Evolutionary conservation across 1,140 invertebrate genomes (phyloP).

Genomic region (Drosophila neocordata): DNA sequence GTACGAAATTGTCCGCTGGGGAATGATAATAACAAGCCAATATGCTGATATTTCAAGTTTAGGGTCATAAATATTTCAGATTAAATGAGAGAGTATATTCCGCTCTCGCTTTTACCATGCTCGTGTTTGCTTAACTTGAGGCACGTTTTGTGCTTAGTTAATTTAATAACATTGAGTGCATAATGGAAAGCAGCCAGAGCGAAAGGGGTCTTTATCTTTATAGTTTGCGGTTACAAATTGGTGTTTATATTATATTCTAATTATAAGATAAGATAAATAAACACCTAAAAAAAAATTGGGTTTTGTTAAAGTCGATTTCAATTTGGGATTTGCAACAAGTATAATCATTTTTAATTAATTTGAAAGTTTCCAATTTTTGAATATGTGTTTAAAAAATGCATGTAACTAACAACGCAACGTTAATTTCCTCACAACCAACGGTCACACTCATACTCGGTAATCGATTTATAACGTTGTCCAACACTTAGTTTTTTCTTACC

Average conservation of each 20-base stretch:
- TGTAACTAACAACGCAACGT: no score
- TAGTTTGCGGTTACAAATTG: neutral
- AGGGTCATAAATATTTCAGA: constrained; percentile 34
- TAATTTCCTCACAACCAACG: no score
- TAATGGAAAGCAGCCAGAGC: neutral
- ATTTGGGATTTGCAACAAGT: no score
- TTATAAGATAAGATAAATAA: neutral
- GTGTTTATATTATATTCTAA: neutral
- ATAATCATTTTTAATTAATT: no score
- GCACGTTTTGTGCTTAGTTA: neutral
- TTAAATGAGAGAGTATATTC: constrained; percentile 22
- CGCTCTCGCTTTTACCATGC: neutral
- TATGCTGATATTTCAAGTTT: constrained; percentile 16
- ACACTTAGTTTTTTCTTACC: no score
- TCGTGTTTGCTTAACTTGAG: neutral
- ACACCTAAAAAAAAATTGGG: no score
- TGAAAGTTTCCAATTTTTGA: no score
- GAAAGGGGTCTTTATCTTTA: neutral
- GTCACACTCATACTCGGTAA: no score
- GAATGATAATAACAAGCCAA: constrained; percentile 37
- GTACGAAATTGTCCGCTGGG: constrained; percentile 8
- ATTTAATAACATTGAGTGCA: neutral
- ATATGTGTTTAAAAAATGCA: no score
- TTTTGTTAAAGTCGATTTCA: no score
- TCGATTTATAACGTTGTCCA: no score